Base-by-base conservation (phyloP, 23 tunicate species). In the Styela clava region DNA sequence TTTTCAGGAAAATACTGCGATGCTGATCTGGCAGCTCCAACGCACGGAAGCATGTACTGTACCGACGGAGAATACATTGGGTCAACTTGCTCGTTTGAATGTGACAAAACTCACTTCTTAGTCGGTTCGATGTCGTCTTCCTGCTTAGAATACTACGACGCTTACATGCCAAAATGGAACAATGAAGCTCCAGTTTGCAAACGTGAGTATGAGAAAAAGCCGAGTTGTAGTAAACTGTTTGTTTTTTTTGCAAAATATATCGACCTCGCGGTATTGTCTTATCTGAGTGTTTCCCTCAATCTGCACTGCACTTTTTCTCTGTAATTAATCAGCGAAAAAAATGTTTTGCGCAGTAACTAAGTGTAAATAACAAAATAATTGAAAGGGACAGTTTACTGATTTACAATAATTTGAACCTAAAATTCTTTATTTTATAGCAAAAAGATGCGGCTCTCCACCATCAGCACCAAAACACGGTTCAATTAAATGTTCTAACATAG, bases 151-250 rank as follows among this genome's bases (percentile, higher is more conserved):
- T 27, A 19, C 19, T 29, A 5, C 12, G 56, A 12, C 12, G 56
- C 56, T 12, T 12, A 44, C 56, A 44, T 44, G 56, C 56, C 56
- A 44, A 44, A 44, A 44, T 76, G 81, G 81, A 76, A 52, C 0
- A 76, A 35, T 26, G 33, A 76, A 52, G 1, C 81, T 2, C 81
- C 81, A 25, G n/a, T 44, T 16, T 76, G 81, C 64, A 44, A 76
- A 52, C 23, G 81, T 76, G n/a, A 76, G 81, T 31, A 31, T 23
- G 0, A n/a, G 20, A 20, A 69, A 69, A 0, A 19, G 21, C 21
- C 64, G 20, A 61, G 21, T 61, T 61, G 64, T 61, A 19, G 64
- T 61, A 21, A 19, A 19, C 20, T 21, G 21, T 19, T 21, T 61
- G 19, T 19, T 21, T 61, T 61, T 21, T 19, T 19, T 61, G 21